These are phyloP conservation scores for Drosophila austrosaltans DNA, from an alignment of 2,888 invertebrate species.

Conservation along the genomic window DNA sequence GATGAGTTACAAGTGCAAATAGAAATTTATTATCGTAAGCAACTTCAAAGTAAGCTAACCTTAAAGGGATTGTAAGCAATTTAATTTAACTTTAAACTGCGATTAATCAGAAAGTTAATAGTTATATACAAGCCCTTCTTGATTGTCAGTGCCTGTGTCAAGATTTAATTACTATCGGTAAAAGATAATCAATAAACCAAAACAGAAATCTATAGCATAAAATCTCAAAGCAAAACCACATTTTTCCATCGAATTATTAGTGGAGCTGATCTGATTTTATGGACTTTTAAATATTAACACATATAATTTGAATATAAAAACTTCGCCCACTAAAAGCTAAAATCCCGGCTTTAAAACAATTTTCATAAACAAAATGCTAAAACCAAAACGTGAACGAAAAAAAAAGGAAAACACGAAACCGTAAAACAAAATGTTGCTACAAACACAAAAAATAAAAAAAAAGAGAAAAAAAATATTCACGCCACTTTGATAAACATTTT, in stretches of 20 bases:
- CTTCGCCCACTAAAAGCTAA: constrained; percentile 12
- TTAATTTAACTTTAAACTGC: too few species aligned
- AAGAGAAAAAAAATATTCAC: constrained; percentile 44
- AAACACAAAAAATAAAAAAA: constrained; percentile 1
- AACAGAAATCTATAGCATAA: not conserved
- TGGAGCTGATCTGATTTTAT: constrained; percentile 4
- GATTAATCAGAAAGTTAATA: too few species aligned
- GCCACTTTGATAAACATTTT: constrained; percentile 56
- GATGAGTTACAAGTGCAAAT: too few species aligned
- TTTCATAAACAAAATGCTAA: constrained; percentile 18
- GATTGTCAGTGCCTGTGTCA: not conserved
- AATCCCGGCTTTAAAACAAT: constrained; percentile 20
- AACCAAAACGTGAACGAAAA: constrained; percentile 10
- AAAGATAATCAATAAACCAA: not conserved
- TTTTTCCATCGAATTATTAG: not conserved
- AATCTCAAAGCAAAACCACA: not conserved
- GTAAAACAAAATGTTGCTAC: constrained; percentile 10
- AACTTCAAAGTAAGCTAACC: too few species aligned
- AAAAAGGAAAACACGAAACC: constrained; percentile 5
- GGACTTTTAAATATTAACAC: constrained; percentile 5
- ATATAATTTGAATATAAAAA: constrained; percentile 5
- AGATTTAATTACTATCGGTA: not conserved
- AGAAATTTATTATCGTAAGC: too few species aligned
- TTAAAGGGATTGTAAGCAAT: too few species aligned
- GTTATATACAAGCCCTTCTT: not conserved